phyloP scores from a whole-genome alignment of 2,113 vertebrate species.

The Serilophus lunatus region DNA sequence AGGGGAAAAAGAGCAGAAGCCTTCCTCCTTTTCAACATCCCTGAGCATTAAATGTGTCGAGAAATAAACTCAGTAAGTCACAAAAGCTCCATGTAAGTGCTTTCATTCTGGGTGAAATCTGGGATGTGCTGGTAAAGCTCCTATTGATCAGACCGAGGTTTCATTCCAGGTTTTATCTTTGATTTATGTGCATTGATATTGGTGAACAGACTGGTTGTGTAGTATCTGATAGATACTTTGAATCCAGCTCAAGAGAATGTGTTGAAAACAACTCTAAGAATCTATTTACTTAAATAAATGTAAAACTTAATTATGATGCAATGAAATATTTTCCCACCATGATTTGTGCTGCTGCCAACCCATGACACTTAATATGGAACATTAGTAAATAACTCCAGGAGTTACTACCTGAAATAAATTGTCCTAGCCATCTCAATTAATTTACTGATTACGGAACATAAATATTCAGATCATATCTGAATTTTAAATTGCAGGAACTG shows the following conservation, averaged over 20 bases:
- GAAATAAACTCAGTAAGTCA: background rate
- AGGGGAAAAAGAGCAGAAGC: background rate
- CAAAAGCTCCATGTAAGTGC: background rate
- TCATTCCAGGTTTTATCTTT: background rate
- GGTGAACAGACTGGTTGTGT: background rate
- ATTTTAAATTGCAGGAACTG: conserved; percentile 27
- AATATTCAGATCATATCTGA: conserved; percentile 51
- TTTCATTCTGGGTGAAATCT: background rate
- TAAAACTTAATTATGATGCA: conserved; percentile 41
- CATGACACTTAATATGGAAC: conserved; percentile 1
- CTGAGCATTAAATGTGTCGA: background rate
- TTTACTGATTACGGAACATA: conserved; percentile 50
- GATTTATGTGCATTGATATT: background rate
- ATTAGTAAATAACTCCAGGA: conserved; percentile 32
- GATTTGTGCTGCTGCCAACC: conserved; percentile 39
- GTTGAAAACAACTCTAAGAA: background rate
- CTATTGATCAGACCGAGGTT: background rate
- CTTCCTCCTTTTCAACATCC: background rate
- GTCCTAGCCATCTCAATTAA: conserved; percentile 35
- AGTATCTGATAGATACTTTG: background rate
- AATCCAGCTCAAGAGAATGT: background rate
- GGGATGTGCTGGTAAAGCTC: background rate
- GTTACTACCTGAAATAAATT: conserved; percentile 51
- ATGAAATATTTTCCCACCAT: conserved; percentile 42
- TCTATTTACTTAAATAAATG: conserved; percentile 48